Evolutionary conservation across 1,140 invertebrate species (phyloP), one percentile per base, ranked within the genome.

Genomic region (Monomorium pharaonis): DNA sequence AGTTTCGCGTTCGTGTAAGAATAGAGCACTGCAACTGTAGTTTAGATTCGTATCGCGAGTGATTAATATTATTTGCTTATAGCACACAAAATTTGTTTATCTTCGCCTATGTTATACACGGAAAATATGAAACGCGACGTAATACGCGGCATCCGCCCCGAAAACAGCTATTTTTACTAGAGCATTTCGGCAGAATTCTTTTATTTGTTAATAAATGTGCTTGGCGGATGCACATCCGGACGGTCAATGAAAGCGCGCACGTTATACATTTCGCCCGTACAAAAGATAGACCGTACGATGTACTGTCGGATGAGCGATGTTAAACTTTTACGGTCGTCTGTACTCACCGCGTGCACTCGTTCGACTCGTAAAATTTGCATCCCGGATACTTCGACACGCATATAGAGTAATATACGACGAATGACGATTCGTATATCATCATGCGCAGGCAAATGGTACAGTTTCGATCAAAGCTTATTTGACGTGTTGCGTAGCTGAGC

Each of bases 331-430:
- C 47, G 44, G 44, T 75, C 54, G 69, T 74, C 44, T 77, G 30
- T 76, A 84, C 30, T 62, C 3, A 24, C 18, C 37, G 16, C 33
- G 42, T 30, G 33, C 76, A 27, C 51, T 83, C 54, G 67, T 70
- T 83, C 6, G 51, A 72, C 80, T 74, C 54, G 69, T 83, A 74
- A 84, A 63, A 76, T 84, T 84, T 76, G 44, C 30, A 77, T 51
- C 24, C 44, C 18, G 14, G 58, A n/a, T 84, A 63, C 47, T 84
- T 84, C 44, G 63, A 54, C 47, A 51, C 44, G 58, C 42, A 12
- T 51, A 60, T 24, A 74, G 54, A 58, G 42, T 72, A 83, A 74
- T 83, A 83, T 74, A 60, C 24, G 51, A 60, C 80, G 65, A 60
- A 70, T 70, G 51, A 83, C 56, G 56, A 63, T 77, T 60, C 24